A percentile compares a stretch with the other conserved stretches of the same genome.
phyloP scores from a whole-genome alignment of 2,113 vertebrate genomes.

The Ageneiosus marmoratus region DNA sequence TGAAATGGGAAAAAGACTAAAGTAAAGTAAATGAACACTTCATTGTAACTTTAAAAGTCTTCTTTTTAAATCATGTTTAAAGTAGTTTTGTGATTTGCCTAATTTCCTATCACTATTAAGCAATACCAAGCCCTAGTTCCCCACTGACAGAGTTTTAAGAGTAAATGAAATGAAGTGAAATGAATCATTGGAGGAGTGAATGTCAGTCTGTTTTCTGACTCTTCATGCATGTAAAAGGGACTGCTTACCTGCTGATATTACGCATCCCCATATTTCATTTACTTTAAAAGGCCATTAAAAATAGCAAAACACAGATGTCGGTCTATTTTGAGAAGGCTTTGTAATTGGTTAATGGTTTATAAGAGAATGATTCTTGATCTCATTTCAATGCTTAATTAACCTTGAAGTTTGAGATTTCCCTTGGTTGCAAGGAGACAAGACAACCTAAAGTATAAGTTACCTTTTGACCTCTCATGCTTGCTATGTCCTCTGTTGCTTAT shows the following conservation, averaged over 20 bases:
- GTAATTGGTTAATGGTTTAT: conserved; percentile 75
- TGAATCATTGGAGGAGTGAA: not conserved
- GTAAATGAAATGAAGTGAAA: not conserved
- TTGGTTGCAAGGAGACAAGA: conserved; percentile 61
- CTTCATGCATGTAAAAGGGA: not conserved
- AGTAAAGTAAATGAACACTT: not conserved
- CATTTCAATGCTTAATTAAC: conserved; percentile 76
- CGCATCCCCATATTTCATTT: conserved; percentile 54
- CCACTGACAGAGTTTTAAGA: not conserved
- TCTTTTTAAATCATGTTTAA: not conserved
- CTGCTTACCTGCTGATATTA: not conserved
- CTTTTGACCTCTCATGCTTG: conserved; percentile 54
- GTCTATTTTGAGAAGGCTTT: conserved; percentile 69
- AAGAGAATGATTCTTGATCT: conserved; percentile 75
- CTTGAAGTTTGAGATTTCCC: conserved; percentile 73
- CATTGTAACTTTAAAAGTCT: not conserved
- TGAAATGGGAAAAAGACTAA: not conserved
- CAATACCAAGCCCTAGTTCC: not conserved
- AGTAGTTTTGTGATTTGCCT: not conserved
- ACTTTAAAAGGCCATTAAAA: conserved; percentile 68
- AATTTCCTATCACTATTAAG: not conserved
- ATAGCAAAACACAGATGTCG: conserved; percentile 58
- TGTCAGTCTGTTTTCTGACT: not conserved
- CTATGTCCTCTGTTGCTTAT: conserved; percentile 45
- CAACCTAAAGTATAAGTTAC: conserved; percentile 53